A percentile compares a stretch with the other conserved stretches of the same genome.
Evolutionary conservation across 2,113 vertebrate genomes (phyloP).

Genomic region (Cryptomyrus ogoouensis): DNA sequence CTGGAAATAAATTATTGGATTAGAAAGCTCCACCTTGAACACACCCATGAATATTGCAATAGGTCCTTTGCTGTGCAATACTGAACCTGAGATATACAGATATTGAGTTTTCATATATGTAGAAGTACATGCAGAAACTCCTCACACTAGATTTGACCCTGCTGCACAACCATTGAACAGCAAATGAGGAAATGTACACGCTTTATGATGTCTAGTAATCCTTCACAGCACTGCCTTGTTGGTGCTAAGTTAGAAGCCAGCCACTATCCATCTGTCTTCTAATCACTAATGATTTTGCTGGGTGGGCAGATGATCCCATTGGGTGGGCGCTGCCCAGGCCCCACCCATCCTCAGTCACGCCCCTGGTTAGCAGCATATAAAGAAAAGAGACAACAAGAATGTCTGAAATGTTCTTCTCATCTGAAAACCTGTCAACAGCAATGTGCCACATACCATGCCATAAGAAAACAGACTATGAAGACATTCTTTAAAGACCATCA

Average conservation of each 20-base stretch:
- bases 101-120: neutral
- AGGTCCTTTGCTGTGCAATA: neutral
- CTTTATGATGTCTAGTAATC: neutral
- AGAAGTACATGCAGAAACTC: neutral
- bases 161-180: neutral
- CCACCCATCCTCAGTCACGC: neutral
- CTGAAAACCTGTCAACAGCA: neutral
- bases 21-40: neutral
- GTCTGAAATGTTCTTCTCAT: neutral
- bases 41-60: neutral
- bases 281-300: neutral
- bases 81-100: neutral
- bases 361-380: neutral
- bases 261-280: neutral
- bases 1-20: neutral
- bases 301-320: neutral
- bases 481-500: neutral
- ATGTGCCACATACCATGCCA: neutral
- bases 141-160: neutral
- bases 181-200: neutral
- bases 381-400: neutral
- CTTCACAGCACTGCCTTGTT: neutral
- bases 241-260: neutral
- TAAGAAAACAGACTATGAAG: neutral
- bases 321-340: neutral